Conservation (phyloP, 2,888 invertebrate species). For the Drosophila algonquin region DNA sequence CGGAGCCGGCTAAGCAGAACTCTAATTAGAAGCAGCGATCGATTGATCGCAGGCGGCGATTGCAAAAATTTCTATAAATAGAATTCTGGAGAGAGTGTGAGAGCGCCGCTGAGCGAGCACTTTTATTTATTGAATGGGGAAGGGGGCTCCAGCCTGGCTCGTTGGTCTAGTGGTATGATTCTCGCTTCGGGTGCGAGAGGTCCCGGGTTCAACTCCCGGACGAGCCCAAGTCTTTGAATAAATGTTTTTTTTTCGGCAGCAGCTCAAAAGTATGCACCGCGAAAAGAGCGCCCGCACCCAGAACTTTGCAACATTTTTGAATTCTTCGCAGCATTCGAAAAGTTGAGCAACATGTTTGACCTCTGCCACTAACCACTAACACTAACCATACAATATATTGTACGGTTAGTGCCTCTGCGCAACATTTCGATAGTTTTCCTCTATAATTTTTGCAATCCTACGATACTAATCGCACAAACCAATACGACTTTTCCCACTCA, state of each 20-base stretch:
- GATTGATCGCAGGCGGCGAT: background rate
- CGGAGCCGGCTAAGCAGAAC: background rate
- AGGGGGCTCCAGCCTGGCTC: constrained; percentile 58
- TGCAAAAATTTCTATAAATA: background rate
- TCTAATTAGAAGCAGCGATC: background rate
- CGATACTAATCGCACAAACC: too few relatives aligned
- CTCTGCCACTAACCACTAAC: too few relatives aligned
- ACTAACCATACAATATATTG: too few relatives aligned
- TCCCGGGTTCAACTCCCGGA: constrained; percentile 82
- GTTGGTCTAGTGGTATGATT: constrained; percentile 82
- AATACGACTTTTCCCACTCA: too few relatives aligned
- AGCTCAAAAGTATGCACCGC: constrained; percentile 20
- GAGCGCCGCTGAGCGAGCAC: background rate
- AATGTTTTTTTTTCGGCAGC: background rate
- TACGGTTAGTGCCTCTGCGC: too few relatives aligned
- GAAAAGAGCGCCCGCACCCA: too few relatives aligned
- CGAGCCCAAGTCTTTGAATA: constrained; percentile 62
- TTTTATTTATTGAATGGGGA: background rate
- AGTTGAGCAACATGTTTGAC: too few relatives aligned
- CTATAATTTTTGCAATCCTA: too few relatives aligned
- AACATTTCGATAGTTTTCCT: too few relatives aligned
- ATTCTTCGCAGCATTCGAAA: too few relatives aligned
- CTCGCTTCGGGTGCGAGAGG: constrained; percentile 83
- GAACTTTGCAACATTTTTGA: too few relatives aligned
- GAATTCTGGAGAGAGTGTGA: background rate